Evolutionary conservation across 2,888 invertebrate genomes (phyloP).

Genomic region (Trissonchulus latispiculum): DNA sequence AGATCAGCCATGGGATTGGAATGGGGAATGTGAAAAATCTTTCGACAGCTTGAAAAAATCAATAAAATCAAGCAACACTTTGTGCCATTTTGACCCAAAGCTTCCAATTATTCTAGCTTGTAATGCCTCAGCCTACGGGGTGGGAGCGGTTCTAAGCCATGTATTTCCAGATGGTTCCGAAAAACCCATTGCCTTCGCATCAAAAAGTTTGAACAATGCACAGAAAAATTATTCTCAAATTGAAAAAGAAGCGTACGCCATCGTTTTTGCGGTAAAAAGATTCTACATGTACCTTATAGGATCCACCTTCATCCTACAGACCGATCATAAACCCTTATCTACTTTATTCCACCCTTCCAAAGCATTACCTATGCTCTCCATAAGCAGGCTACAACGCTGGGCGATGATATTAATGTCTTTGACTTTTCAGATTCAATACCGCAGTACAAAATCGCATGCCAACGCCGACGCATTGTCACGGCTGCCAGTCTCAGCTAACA

Average conservation of each 20-base stretch:
- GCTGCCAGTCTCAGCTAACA: neutral
- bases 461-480: neutral
- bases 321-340: neutral
- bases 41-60: neutral
- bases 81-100: neutral
- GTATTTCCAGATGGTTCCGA: neutral
- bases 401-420: neutral
- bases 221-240: neutral
- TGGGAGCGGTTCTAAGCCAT: neutral
- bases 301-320: neutral
- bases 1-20: neutral
- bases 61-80: neutral
- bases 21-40: neutral
- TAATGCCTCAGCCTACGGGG: neutral
- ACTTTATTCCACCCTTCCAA: neutral
- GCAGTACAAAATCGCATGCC: neutral
- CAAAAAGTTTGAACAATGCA: neutral
- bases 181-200: neutral
- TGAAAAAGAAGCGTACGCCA: neutral
- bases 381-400: neutral
- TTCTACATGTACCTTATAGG: neutral
- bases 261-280: neutral
- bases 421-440: neutral
- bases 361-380: neutral
- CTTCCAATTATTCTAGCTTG: neutral